These are phyloP conservation scores for Cetoscarus ocellatus DNA, from an alignment of 2,797 vertebrate genomes.

Conservation along the genomic window DNA sequence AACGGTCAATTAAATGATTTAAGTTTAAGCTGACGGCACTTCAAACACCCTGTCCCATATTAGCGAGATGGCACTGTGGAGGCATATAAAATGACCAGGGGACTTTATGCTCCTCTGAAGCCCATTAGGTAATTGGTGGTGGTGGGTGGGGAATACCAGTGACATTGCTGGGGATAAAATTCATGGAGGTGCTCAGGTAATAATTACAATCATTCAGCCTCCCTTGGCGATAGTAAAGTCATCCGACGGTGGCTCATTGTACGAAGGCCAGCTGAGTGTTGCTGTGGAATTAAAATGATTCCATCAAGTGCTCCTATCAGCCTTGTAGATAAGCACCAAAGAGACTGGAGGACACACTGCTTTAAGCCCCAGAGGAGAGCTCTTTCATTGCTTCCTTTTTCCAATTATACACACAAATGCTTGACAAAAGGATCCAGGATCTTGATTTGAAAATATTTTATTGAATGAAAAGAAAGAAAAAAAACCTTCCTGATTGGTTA, in stretches of 20 bases:
- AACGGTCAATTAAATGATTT: conserved; percentile 21
- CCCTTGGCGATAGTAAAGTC: conserved; percentile 40
- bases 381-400: conserved; percentile 20
- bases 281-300: conserved; percentile 37
- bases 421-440: not conserved
- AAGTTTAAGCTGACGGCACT: conserved; percentile 35
- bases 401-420: not conserved
- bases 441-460: too few relatives aligned
- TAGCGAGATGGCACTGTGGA: conserved; percentile 25
- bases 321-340: conserved; percentile 38
- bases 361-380: conserved; percentile 1
- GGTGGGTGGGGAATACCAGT: conserved; percentile 40
- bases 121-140: conserved; percentile 53
- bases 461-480: too few relatives aligned
- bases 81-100: conserved; percentile 22
- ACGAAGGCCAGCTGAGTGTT: conserved; percentile 39
- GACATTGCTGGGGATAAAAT: conserved; percentile 44
- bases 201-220: conserved; percentile 61
- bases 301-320: conserved; percentile 29
- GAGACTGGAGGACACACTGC: conserved; percentile 24
- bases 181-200: conserved; percentile 54
- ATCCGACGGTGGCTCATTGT: conserved; percentile 24
- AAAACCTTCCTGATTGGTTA: too few relatives aligned
- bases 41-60: conserved; percentile 18
- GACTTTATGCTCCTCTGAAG: conserved; percentile 31